phyloP scores from a whole-genome alignment of 2,797 vertebrate genomes.

The Myoxocephalus aenaeus region DNA sequence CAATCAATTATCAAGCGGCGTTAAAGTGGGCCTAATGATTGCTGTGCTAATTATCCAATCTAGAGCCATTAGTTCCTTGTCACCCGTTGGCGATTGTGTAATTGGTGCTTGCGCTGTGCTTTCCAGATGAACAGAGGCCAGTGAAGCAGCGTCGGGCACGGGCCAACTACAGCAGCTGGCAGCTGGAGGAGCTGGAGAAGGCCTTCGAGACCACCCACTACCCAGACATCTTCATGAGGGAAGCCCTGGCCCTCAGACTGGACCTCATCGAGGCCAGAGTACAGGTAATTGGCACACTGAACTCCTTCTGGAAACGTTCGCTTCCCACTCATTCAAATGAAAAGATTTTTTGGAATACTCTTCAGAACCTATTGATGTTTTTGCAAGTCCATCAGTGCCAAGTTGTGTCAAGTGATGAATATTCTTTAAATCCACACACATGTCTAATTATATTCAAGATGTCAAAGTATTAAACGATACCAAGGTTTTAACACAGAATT shows the following conservation, averaged over 20 bases:
- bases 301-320: slow-evolving; percentile 16
- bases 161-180: slow-evolving; percentile 93
- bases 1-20: slow-evolving; percentile 86
- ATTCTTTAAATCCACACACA: background rate
- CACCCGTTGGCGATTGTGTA: slow-evolving; percentile 84
- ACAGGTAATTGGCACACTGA: slow-evolving; percentile 76
- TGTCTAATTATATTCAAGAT: background rate
- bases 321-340: background rate
- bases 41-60: slow-evolving; percentile 85
- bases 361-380: background rate
- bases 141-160: slow-evolving; percentile 89
- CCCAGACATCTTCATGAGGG: slow-evolving; percentile 90
- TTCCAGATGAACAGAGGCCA: slow-evolving; percentile 89
- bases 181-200: slow-evolving; percentile 90
- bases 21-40: slow-evolving; percentile 84
- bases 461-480: background rate
- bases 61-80: slow-evolving; percentile 86
- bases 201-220: slow-evolving; percentile 89
- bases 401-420: background rate
- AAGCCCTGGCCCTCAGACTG: slow-evolving; percentile 88
- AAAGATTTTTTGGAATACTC: background rate
- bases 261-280: slow-evolving; percentile 90
- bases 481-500: background rate
- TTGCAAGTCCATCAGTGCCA: background rate
- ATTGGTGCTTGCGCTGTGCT: slow-evolving; percentile 80